Percentiles rank a stretch among this genome's conserved stretches.
Conservation (phyloP, 2,888 invertebrate species). For the Drosophila greeni region DNA sequence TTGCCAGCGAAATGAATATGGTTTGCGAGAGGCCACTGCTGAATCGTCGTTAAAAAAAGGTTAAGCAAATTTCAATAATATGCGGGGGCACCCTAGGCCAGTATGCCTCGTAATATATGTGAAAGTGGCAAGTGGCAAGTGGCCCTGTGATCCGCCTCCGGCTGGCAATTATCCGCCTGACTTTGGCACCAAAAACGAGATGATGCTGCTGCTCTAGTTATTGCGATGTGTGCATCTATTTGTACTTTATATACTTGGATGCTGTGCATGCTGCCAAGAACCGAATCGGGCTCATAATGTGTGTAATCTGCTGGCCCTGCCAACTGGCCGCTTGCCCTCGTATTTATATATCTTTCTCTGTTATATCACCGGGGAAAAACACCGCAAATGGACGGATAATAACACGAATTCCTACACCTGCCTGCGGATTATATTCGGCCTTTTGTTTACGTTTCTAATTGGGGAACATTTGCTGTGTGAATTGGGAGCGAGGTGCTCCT, state of each 20-base stretch:
- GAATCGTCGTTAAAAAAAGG: conserved; percentile 52
- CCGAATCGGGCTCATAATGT: conserved; percentile 43
- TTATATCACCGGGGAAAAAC: conserved; percentile 18
- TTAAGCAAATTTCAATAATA: conserved; percentile 52
- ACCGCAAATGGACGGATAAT: conserved; percentile 4
- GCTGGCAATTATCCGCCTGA: conserved; percentile 67
- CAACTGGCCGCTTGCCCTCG: conserved; percentile 48
- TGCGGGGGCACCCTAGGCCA: conserved; percentile 52
- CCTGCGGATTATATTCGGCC: conserved; percentile 18
- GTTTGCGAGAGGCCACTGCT: conserved; percentile 53
- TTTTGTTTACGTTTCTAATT: conserved; percentile 46
- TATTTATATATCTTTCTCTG: conserved; percentile 8
- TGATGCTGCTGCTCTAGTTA: conserved; percentile 38
- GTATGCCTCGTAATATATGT: conserved; percentile 43
- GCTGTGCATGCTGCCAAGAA: conserved; percentile 45
- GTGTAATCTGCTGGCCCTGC: conserved; percentile 35
- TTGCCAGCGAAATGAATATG: conserved; percentile 43
- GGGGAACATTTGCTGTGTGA: conserved; percentile 15
- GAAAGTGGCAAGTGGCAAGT: conserved; percentile 52
- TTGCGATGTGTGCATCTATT: conserved; percentile 5
- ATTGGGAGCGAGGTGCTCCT: conserved; percentile 37
- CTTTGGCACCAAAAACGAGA: conserved; percentile 60
- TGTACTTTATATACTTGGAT: conserved; percentile 25
- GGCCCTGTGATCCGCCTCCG: conserved; percentile 58
- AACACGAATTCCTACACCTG: conserved; percentile 42